Conservation (phyloP, 2,888 invertebrate species). For the Idaea biselata region DNA sequence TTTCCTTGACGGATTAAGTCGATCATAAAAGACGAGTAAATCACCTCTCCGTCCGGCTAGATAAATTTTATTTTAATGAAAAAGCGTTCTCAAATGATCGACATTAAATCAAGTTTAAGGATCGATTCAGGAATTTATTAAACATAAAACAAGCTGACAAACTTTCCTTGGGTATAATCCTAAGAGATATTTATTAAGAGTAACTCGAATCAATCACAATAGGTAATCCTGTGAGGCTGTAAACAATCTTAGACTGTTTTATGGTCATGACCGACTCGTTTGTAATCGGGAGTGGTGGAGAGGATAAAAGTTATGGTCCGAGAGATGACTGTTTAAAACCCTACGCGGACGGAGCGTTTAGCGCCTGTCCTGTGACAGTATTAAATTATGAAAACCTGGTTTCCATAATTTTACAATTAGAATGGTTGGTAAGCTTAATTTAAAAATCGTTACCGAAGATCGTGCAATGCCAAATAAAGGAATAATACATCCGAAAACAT, state of each 20-base stretch:
- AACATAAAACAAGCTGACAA: conserved; percentile 61
- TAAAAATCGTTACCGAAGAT: too few species aligned
- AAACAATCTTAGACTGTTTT: conserved; percentile 72
- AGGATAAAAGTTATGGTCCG: conserved; percentile 55
- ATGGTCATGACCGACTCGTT: conserved; percentile 73
- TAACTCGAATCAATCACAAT: conserved; percentile 73
- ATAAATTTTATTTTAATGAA: conserved; percentile 58
- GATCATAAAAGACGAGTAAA: conserved; percentile 42
- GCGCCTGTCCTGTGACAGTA: too few species aligned
- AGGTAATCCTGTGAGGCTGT: conserved; percentile 68
- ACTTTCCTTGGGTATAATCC: conserved; percentile 48
- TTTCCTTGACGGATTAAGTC: conserved; percentile 22
- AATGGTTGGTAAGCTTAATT: too few species aligned
- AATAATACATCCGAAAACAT: too few species aligned
- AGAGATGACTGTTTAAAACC: not conserved
- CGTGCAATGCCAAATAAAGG: too few species aligned
- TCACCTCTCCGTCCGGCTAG: conserved; percentile 34
- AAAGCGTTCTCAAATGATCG: conserved; percentile 40
- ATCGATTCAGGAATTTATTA: conserved; percentile 48
- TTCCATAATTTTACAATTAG: too few species aligned
- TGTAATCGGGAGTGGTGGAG: conserved; percentile 54
- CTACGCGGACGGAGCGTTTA: not conserved
- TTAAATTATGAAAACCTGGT: too few species aligned
- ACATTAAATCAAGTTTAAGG: conserved; percentile 45
- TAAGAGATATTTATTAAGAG: conserved; percentile 60